Base-by-base conservation (phyloP, 2,888 invertebrate genomes). In the Cryptocephalus moraei region DNA sequence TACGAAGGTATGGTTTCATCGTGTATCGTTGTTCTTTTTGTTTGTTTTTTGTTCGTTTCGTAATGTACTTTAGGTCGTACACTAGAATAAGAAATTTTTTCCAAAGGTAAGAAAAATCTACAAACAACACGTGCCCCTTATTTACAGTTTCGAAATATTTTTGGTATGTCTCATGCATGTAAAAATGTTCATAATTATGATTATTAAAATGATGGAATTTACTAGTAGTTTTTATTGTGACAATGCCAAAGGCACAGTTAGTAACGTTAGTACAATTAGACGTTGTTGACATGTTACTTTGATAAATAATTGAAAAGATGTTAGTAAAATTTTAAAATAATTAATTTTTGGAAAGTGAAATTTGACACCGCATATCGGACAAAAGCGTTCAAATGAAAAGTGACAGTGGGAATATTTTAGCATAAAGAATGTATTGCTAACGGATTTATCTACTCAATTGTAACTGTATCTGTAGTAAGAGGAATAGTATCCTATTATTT, bases 151-250 rank as follows among this genome's bases (percentile, higher is more conserved):
- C 57, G 56, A 60, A 58, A 58, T 60, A 61, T 62, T 67, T 22
- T 66, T 66, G 62, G 63, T 65, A 63, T 63, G 62, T 63, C 61
- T 63, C 59, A 60, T 66, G 66, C 65, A 67, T 69, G 69, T 69
- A 69, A 69, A 69, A 67, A 67, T 69, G 69, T 68, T 67, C 65
- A 69, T 68, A 42, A 22, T 33, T 31, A 67, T 63, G 62, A 65
- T 58, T 64, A 67, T 64, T 60, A 62, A 61, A 62, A 57, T 43
- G 36, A 36, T 11, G 36, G 36, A 36, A 36, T 36, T 36, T 36
- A 36, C 36, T 4, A 2, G n/a, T n/a, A 36, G 12, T 12, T 36
- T 36, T 36, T 2, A 36, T 12, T 6, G 2, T 4, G 4, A 6
- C 36, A 36, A 11, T 6, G 22, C 22, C 22, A 22, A 22, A 22